Evolutionary conservation across 2,797 vertebrate species (phyloP).

Genomic region (Malacoctenus gilli): DNA sequence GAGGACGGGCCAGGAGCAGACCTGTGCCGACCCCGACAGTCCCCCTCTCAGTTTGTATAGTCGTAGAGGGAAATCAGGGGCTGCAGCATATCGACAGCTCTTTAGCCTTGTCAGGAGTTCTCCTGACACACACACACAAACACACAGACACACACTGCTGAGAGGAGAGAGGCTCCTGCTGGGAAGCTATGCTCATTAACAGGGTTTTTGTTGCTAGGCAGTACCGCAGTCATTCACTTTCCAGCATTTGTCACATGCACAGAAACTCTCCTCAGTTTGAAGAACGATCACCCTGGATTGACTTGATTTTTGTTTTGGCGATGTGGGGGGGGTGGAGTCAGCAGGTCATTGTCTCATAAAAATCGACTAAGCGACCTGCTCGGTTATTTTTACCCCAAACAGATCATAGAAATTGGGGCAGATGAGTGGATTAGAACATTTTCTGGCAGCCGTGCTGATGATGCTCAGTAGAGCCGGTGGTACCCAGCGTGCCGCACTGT

Average conservation of each 20-base stretch:
- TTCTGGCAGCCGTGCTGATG: constrained; percentile 24
- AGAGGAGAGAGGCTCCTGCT: constrained; percentile 13
- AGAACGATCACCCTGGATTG: not conserved
- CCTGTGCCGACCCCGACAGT: constrained; percentile 40
- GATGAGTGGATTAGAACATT: constrained; percentile 41
- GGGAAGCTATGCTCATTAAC: not conserved
- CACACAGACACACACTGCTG: constrained; percentile 45
- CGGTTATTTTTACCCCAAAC: constrained; percentile 49
- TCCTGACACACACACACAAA: too few relatives aligned
- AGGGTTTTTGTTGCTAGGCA: not conserved
- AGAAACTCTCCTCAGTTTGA: not conserved
- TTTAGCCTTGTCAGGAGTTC: constrained; percentile 51
- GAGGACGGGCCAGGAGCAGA: constrained; percentile 26
- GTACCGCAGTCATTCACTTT: not conserved
- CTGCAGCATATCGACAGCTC: constrained; percentile 41
- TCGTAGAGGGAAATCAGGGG: constrained; percentile 32
- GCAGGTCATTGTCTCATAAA: too few relatives aligned
- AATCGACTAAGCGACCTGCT: constrained; percentile 14
- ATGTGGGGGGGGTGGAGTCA: too few relatives aligned
- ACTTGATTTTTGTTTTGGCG: constrained; percentile 6
- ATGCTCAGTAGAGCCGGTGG: constrained; percentile 19
- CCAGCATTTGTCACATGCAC: not conserved
- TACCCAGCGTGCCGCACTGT: constrained; percentile 35
- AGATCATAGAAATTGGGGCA: constrained; percentile 61
- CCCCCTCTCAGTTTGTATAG: constrained; percentile 4